Percentiles rank a stretch among this genome's conserved stretches.
These are phyloP conservation scores for Zingel zingel DNA, from an alignment of 2,113 vertebrate genomes.

Conservation along the genomic window DNA sequence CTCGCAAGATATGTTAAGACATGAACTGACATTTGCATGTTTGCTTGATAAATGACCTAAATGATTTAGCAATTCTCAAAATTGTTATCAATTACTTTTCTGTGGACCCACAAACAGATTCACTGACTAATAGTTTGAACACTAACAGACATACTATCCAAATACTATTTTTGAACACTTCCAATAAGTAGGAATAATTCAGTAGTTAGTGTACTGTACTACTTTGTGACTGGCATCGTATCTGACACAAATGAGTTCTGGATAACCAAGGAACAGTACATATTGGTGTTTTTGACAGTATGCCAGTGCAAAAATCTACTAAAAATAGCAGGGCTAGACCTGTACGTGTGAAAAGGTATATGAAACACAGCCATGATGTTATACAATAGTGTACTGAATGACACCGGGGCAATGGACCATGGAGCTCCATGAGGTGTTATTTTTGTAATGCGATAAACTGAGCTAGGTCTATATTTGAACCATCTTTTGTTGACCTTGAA, in stretches of 20 bases:
- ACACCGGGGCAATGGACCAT: constrained; percentile 30
- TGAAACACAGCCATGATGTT: constrained; percentile 48
- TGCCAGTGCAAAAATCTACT: constrained; percentile 35
- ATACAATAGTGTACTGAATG: constrained; percentile 30
- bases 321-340: constrained; percentile 57
- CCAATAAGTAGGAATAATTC: background rate
- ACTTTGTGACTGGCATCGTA: background rate
- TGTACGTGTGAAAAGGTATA: constrained; percentile 56
- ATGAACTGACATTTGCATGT: background rate
- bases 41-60: background rate
- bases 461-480: constrained; percentile 50
- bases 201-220: background rate
- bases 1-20: too few relatives aligned
- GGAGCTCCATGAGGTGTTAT: constrained; percentile 23
- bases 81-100: background rate
- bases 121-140: background rate
- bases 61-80: background rate
- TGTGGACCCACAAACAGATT: background rate
- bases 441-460: constrained; percentile 36
- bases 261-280: background rate
- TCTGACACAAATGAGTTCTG: background rate
- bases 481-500: constrained; percentile 45
- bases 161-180: background rate
- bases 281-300: constrained; percentile 37
- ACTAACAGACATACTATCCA: too few relatives aligned